Conservation (phyloP, 2,113 vertebrate species). For the Osmerus eperlanus region DNA sequence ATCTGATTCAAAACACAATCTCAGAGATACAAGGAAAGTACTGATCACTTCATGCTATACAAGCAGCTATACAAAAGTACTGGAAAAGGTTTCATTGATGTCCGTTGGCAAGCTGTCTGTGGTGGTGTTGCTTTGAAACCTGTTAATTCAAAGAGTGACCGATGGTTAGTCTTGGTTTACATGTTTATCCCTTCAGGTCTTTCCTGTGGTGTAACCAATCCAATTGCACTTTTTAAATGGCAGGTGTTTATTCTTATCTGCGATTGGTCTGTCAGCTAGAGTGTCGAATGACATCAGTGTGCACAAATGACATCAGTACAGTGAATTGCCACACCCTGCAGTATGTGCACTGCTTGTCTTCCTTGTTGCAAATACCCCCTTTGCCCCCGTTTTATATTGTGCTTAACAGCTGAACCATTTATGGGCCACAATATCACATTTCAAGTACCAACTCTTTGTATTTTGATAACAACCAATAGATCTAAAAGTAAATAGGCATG, state of each 20-base stretch:
- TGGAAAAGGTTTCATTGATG: constrained; percentile 12
- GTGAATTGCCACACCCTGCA: constrained; percentile 39
- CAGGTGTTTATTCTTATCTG: constrained; percentile 81
- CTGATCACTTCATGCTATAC: neutral
- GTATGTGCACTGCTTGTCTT: constrained; percentile 13
- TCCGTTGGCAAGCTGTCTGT: constrained; percentile 24
- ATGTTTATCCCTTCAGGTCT: constrained; percentile 83
- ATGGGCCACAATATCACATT: neutral
- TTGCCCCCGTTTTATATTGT: neutral
- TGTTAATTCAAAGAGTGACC: constrained; percentile 73
- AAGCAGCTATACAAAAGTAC: constrained; percentile 24
- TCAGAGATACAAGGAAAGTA: constrained; percentile 16
- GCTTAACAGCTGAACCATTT: neutral
- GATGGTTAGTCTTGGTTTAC: constrained; percentile 81
- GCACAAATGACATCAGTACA: constrained; percentile 44
- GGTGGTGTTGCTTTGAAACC: constrained; percentile 65
- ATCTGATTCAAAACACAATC: constrained; percentile 5
- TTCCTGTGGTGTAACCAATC: constrained; percentile 74
- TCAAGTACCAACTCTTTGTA: no score
- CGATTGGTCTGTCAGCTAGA: constrained; percentile 69
- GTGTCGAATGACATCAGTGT: constrained; percentile 31
- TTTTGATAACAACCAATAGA: no score
- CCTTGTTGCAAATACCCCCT: constrained; percentile 40
- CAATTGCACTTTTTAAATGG: constrained; percentile 41
- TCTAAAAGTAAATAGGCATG: no score